Evolutionary conservation across 1,140 invertebrate species (phyloP), one percentile per base, ranked within the genome.

Genomic region (Druon quercuslanigerum): DNA sequence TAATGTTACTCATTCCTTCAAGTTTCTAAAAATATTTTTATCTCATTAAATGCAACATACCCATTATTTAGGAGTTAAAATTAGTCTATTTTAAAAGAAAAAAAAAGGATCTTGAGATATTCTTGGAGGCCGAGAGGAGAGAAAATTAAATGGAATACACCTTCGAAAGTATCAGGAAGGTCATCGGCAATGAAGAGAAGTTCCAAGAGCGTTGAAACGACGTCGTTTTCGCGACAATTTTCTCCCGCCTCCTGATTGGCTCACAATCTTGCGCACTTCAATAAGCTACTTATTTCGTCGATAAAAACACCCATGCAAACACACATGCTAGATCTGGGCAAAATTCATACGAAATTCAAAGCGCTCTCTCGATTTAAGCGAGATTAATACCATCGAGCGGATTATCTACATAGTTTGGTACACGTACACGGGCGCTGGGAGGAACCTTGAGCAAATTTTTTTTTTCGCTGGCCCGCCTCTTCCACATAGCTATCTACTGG

Each of bases 341-440:
- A 46, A 46, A 54, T 8, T 54, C 52, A 54, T n/a, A 54, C 52
- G n/a, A 54, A 54, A 66, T 76, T 50, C 54, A 71, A 74, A 78
- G 71, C 77, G 76, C 76, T 80, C 66, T 79, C 72, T 79, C 71
- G 79, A 79, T 81, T 81, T 80, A 79, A 84, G 83, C 80, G 83
- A 83, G 78, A 83, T 83, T 83, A 82, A 84, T 84, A 84, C 83
- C 74, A 78, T 78, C 75, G 73, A 84, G 78, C 80, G 83, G 80
- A 83, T 84, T 84, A 84, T 83, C 82, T 82, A 81, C 82, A 79
- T 73, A 78, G 79, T 84, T 84, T 73, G 79, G 80, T 25, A 33
- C 25, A 33, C 25, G 25, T 16, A 46, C 14, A 46, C 40, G 9
- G 82, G 77, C 79, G 81, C 82, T 79, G 82, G 80, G 72, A 80